These are phyloP conservation scores for Mormyrus hasselquistii DNA, from an alignment of 2,797 vertebrate genomes.

Conservation along the genomic window DNA sequence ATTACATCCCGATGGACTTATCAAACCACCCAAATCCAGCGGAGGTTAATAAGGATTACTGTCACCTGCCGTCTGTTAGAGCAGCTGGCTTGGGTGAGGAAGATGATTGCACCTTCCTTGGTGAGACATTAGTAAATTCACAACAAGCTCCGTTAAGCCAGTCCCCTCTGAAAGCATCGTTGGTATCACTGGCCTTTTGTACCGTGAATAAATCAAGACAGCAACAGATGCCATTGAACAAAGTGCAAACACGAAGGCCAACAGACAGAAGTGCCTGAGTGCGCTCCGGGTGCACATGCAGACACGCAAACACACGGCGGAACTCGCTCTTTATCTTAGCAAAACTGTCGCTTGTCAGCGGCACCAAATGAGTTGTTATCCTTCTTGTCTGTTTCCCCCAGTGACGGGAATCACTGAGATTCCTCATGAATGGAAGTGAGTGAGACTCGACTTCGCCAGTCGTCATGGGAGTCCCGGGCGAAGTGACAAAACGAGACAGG, in stretches of 20 bases:
- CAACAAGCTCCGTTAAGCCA: background rate
- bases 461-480: background rate
- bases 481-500: background rate
- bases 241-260: conserved; percentile 40
- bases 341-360: conserved; percentile 33
- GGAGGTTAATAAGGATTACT: conserved; percentile 30
- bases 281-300: background rate
- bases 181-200: conserved; percentile 42
- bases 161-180: conserved; percentile 27
- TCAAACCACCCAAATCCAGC: background rate
- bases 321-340: conserved; percentile 30
- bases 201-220: conserved; percentile 46
- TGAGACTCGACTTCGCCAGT: conserved; percentile 1
- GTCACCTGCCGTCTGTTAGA: conserved; percentile 36
- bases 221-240: conserved; percentile 48
- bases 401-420: conserved; percentile 16
- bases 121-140: conserved; percentile 25
- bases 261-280: background rate
- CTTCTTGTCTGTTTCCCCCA: conserved; percentile 21
- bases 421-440: conserved; percentile 2
- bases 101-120: conserved; percentile 32
- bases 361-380: background rate
- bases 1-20: background rate
- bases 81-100: conserved; percentile 43
- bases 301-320: background rate